Base-by-base conservation (phyloP, 2,888 invertebrate species). In the Caenorhabditis panamensis region DNA sequence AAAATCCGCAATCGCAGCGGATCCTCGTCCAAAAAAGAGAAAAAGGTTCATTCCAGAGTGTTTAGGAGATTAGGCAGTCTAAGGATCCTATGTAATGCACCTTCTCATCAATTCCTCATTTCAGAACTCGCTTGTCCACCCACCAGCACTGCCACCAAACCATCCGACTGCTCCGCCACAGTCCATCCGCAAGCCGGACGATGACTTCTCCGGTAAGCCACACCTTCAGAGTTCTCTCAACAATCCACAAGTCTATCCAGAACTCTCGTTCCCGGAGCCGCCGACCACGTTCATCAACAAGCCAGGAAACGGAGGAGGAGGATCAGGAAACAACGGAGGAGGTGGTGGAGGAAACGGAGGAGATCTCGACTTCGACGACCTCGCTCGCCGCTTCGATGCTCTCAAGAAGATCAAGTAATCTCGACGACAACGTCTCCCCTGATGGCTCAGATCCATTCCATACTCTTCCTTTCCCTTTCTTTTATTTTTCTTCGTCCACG, bases 311-410 rank as follows among this genome's bases (percentile, higher is more conserved):
- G 78, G 66, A 0, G 78, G 66, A 28, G 68, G 67, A 11, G 62
- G 67, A 24, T n/a, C 41, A 18, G 72, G 68, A 37, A 54, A 56
- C 18, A 62, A 53, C 6, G 77, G 76, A 22, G 76, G 72, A 26
- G 54, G 53, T 3, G 51, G 54, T 13, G 73, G 73, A 18, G 72
- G 64, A 4, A 22, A 44, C 26, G 76, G 71, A 1, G 75, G 73
- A 28, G 86, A 87, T 26, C 63, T 87, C 24, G 86, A 89, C 61
- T 87, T 89, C 62, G 89, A 89, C 64, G 88, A 89, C 11, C 69
- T 89, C 41, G 86, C 88, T 18, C 71, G 82, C 6, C 86, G 89
- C 31, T 89, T 89, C 68, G 87, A 89, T 36, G 84, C 82, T 31
- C 81, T 89, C 53, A 89, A 88, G 67, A 88, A 89, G 75, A 79